Conservation (phyloP, 2,113 vertebrate genomes). For the Planiliza haematocheilus region DNA sequence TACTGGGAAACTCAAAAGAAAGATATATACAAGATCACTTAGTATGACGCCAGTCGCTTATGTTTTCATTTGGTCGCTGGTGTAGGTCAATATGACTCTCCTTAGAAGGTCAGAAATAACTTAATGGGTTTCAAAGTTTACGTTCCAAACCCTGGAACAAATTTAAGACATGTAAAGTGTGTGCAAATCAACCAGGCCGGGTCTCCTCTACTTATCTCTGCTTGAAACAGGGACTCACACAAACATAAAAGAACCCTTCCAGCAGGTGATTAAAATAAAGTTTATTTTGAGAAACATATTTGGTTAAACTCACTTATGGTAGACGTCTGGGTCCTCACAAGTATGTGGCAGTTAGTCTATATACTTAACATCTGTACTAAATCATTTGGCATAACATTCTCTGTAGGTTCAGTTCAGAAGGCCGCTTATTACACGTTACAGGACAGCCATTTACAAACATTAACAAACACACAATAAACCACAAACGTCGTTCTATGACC, state of each 20-base stretch:
- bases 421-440: slow-evolving; percentile 74
- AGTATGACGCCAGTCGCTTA: too few species aligned
- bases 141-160: too few species aligned
- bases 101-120: too few species aligned
- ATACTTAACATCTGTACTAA: slow-evolving; percentile 18
- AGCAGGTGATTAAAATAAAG: slow-evolving; percentile 68
- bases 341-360: slow-evolving; percentile 16
- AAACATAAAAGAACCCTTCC: not conserved
- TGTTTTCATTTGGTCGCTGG: too few species aligned
- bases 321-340: slow-evolving; percentile 21
- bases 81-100: too few species aligned
- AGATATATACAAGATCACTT: too few species aligned
- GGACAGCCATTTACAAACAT: slow-evolving; percentile 60
- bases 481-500: slow-evolving; percentile 26
- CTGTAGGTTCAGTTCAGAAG: slow-evolving; percentile 70
- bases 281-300: slow-evolving; percentile 72
- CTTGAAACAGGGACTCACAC: too few species aligned
- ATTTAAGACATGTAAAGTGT: too few species aligned
- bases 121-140: too few species aligned
- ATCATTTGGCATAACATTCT: slow-evolving; percentile 70
- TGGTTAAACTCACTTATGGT: slow-evolving; percentile 47
- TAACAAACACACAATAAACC: slow-evolving; percentile 47
- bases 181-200: too few species aligned
- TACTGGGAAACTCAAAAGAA: too few species aligned
- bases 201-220: not conserved